Conservation (phyloP, 2,797 vertebrate genomes). For the Eutrigla gurnardus region DNA sequence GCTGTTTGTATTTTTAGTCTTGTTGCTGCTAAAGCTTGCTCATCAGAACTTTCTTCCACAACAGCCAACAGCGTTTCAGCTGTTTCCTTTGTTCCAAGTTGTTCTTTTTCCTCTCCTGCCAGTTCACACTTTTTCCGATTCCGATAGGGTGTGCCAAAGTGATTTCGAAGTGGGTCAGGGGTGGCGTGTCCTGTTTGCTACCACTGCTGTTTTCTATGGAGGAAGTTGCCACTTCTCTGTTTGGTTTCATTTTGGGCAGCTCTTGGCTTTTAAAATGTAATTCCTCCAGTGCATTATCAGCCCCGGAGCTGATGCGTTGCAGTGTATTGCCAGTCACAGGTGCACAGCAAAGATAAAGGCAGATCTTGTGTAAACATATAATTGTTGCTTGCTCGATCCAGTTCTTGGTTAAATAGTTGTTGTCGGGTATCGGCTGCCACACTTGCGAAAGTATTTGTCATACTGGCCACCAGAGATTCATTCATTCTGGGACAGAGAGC, state of each 20-base stretch:
- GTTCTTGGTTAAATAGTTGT: constrained; percentile 41
- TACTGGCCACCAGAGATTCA: background rate
- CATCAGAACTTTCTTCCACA: constrained; percentile 73
- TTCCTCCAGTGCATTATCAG: constrained; percentile 30
- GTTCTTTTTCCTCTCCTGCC: constrained; percentile 60
- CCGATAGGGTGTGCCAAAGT: constrained; percentile 49
- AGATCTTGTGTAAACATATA: background rate
- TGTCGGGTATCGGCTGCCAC: background rate
- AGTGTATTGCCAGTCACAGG: constrained; percentile 31
- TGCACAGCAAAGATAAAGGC: constrained; percentile 41
- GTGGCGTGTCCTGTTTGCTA: constrained; percentile 80
- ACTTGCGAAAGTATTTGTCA: constrained; percentile 14
- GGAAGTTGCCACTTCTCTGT: constrained; percentile 72
- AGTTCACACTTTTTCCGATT: constrained; percentile 61
- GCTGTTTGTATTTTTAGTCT: constrained; percentile 78
- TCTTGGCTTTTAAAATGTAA: constrained; percentile 35
- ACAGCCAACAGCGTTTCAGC: constrained; percentile 63
- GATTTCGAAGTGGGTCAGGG: constrained; percentile 76
- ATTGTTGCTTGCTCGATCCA: constrained; percentile 8
- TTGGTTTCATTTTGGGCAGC: constrained; percentile 65
- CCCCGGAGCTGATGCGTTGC: background rate
- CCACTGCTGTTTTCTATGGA: constrained; percentile 70
- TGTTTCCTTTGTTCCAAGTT: constrained; percentile 64
- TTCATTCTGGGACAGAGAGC: background rate
- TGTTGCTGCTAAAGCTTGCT: constrained; percentile 57